Percentiles rank a stretch among this genome's conserved stretches.
phyloP scores from a whole-genome alignment of 2,797 vertebrate genomes.

The Pyrrhura leucotis region DNA sequence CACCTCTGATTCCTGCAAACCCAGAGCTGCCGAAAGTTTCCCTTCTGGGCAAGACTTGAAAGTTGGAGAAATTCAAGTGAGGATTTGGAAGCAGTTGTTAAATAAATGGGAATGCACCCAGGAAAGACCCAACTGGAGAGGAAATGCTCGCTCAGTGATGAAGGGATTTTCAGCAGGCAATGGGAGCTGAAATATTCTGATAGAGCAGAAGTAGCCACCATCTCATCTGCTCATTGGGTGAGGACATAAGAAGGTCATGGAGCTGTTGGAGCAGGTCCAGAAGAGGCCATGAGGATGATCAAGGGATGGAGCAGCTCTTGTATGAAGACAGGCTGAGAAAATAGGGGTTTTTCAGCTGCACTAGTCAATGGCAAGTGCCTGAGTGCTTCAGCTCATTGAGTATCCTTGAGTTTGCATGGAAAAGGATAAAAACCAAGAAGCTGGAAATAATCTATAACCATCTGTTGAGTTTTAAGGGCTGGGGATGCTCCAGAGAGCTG shows the following conservation, averaged over 20 bases:
- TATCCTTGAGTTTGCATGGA: background rate
- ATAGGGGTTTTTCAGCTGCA: background rate
- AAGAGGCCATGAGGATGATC: background rate
- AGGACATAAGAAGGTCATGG: background rate
- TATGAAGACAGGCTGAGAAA: background rate
- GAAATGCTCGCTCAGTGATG: fast-evolving
- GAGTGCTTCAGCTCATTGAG: background rate
- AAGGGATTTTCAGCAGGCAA: background rate
- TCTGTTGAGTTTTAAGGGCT: background rate
- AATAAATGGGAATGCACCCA: background rate
- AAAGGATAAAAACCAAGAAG: background rate
- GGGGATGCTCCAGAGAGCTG: background rate
- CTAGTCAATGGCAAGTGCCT: background rate
- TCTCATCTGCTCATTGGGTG: background rate
- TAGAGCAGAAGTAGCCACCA: background rate
- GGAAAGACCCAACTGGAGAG: background rate
- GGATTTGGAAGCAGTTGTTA: background rate
- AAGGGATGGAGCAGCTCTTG: background rate
- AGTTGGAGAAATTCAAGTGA: constrained; percentile 27
- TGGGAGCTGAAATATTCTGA: background rate
- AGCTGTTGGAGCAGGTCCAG: background rate
- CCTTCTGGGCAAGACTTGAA: background rate
- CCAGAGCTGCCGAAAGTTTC: fast-evolving
- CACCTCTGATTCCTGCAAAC: constrained; percentile 16
- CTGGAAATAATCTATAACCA: background rate